Evolutionary conservation across 2,888 invertebrate species (phyloP), one percentile per base, ranked within the genome.

Genomic region (Listrodromus nycthemerus): DNA sequence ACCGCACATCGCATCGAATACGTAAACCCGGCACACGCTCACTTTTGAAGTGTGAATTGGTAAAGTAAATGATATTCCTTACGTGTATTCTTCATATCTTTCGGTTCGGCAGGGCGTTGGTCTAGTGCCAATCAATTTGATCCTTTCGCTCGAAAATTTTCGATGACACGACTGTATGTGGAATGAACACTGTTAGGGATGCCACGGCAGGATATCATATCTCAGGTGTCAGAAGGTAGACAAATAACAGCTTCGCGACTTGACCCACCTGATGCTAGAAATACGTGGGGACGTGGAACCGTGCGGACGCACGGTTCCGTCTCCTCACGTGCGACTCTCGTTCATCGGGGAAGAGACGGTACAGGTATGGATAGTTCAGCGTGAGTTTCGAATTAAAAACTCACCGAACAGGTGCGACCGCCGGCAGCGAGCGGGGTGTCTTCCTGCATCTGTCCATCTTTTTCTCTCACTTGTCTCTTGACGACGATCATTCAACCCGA

Each of bases 311-410:
- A 48, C 50, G 3, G 61, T 61, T 50, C 48, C 27, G 67, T 69
- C 67, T 19, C 69, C 8, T n/a, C 69, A 27, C 19, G 50, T 30
- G 30, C 61, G 61, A 61, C 27, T 27, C 69, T 27, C 50, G 30
- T 50, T 61, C 30, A 61, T 16, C 30, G 41, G 13, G 8, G 27
- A 61, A 2, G 7, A n/a, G 61, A 27, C 67, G 16, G 50, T 6
- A 45, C 41, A 3, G 21, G 6, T 41, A 66, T 58, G 70, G 65
- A 67, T 48, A 65, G 75, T 65, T 76, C 45, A 13, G 76, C 65
- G 63, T 71, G 81, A 77, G 76, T 76, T 50, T 73, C 37, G 83
- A 85, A 83, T 85, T 85, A 80, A 85, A 80, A 80, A 75, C 80
- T 83, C 80, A 78, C 73, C 55, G 77, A 58, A 82, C 84, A 84